Conservation (phyloP, 2,797 vertebrate genomes). For the Alosa sapidissima region DNA sequence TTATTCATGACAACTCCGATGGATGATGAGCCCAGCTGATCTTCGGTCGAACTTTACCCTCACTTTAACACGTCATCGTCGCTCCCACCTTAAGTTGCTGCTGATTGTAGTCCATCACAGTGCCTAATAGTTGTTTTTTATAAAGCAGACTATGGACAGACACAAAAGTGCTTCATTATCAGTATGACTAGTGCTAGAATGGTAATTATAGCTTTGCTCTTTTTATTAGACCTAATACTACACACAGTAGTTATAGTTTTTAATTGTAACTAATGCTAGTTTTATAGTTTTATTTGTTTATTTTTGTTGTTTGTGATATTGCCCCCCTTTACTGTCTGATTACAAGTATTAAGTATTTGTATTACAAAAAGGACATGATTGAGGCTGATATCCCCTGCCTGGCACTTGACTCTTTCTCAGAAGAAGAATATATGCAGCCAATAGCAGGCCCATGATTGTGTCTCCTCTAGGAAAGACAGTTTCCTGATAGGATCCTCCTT, state of each 20-base stretch:
- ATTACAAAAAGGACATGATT: slow-evolving; percentile 20
- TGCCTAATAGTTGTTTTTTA: slow-evolving; percentile 64
- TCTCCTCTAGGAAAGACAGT: neutral
- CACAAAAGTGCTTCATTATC: slow-evolving; percentile 53
- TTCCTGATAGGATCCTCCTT: neutral
- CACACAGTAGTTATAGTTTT: slow-evolving; percentile 36
- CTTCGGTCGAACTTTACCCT: neutral
- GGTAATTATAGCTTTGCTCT: slow-evolving; percentile 47
- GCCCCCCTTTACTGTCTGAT: neutral
- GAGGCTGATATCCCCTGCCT: slow-evolving; percentile 24
- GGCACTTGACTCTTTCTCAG: neutral
- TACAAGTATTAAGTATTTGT: slow-evolving; percentile 31
- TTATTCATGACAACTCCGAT: neutral
- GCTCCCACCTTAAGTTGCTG: slow-evolving; percentile 25
- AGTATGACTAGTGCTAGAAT: slow-evolving; percentile 29
- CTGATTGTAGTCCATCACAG: slow-evolving; percentile 56
- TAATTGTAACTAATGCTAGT: slow-evolving; percentile 31
- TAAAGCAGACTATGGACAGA: slow-evolving; percentile 56
- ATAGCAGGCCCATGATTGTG: neutral
- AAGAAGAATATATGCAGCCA: neutral
- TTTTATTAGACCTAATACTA: slow-evolving; percentile 38
- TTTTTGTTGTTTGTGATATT: slow-evolving; percentile 29
- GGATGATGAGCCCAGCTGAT: neutral
- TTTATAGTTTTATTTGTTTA: slow-evolving; percentile 56
- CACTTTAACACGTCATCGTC: slow-evolving; percentile 55